Conservation (phyloP, 2,888 invertebrate genomes). For the Spilosoma lubricipeda region DNA sequence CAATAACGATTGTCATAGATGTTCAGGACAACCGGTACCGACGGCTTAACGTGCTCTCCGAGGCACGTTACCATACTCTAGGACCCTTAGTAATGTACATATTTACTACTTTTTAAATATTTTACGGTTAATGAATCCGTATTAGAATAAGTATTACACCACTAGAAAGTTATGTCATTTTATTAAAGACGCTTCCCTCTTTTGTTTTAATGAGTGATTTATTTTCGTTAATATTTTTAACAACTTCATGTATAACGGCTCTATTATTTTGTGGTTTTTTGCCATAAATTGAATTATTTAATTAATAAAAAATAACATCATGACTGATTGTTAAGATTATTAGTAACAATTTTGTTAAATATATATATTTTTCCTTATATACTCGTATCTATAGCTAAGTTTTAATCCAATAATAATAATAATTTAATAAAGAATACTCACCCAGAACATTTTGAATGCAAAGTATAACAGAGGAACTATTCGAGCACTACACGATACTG, state of each 20-base stretch:
- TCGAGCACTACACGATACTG: slow-evolving; percentile 28
- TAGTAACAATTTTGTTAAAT: neutral
- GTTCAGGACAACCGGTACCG: too few species aligned
- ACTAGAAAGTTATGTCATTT: slow-evolving; percentile 1
- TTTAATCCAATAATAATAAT: neutral
- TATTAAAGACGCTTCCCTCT: neutral
- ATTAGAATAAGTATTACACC: neutral
- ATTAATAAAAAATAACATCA: neutral
- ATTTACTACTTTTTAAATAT: neutral
- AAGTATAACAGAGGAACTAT: neutral
- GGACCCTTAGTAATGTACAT: neutral
- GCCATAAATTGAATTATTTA: neutral
- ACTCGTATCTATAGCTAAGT: neutral
- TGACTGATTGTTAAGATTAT: too few species aligned
- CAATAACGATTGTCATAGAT: too few species aligned
- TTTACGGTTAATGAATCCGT: neutral
- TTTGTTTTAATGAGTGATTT: neutral
- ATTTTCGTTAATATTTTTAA: neutral
- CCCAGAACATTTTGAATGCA: slow-evolving; percentile 16
- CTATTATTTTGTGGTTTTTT: neutral
- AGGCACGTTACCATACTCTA: too few species aligned
- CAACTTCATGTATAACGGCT: neutral
- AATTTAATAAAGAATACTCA: slow-evolving; percentile 13
- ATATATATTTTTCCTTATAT: neutral
- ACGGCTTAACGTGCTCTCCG: too few species aligned